Percentiles rank a stretch among this genome's conserved stretches.
Conservation (phyloP, 1,140 invertebrate species). For the Ladona fulva region DNA sequence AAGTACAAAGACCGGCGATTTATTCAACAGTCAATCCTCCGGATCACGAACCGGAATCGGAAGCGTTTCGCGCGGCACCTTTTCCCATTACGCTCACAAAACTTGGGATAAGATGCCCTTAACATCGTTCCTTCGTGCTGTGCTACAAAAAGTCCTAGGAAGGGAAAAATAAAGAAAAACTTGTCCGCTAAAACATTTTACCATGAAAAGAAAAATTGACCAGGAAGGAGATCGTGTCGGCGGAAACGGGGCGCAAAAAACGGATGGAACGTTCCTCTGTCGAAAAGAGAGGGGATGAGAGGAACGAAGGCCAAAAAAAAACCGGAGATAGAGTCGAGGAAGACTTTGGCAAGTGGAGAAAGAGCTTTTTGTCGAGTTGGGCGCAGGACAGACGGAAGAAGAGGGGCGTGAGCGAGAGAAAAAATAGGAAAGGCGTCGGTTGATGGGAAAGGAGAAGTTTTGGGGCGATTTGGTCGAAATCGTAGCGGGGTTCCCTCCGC, state of each 20-base stretch:
- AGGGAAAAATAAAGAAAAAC: too few relatives aligned
- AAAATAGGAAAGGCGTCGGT: background rate
- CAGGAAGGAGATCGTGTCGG: background rate
- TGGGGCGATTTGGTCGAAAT: background rate
- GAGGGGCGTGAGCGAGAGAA: background rate
- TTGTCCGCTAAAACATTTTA: constrained; percentile 2
- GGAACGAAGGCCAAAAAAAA: too few relatives aligned
- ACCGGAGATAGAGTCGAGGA: background rate
- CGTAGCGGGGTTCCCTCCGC: background rate
- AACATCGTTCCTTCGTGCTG: background rate
- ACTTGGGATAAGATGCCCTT: background rate
- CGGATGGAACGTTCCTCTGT: background rate
- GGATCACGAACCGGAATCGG: background rate
- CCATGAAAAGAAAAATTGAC: background rate
- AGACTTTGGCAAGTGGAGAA: background rate
- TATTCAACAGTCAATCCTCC: too few relatives aligned
- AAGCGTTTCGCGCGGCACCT: background rate
- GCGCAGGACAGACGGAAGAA: background rate
- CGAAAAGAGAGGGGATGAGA: background rate
- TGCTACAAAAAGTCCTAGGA: too few relatives aligned
- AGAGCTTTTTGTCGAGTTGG: background rate
- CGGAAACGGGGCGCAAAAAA: background rate
- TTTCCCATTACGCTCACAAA: background rate
- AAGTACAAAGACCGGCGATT: too few relatives aligned
- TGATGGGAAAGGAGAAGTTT: background rate